These are phyloP conservation scores for Heliothis peltigera DNA, from an alignment of 2,888 invertebrate species.

Conservation along the genomic window DNA sequence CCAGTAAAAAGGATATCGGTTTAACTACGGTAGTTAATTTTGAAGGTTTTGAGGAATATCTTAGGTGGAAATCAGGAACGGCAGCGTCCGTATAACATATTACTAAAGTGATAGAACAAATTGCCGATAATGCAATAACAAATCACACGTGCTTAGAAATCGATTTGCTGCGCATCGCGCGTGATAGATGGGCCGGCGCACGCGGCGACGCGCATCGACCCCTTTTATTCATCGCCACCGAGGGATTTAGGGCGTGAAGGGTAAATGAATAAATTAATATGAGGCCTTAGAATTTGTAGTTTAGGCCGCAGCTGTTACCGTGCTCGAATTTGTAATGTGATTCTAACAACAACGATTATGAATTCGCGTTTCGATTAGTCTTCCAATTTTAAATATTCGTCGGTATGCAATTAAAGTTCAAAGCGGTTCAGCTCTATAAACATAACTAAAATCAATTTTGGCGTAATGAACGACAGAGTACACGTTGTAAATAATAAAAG, in stretches of 20 bases:
- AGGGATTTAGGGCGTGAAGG: conserved; percentile 87
- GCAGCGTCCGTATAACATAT: conserved; percentile 40
- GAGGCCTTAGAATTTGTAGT: conserved; percentile 74
- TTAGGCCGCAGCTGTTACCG: conserved; percentile 81
- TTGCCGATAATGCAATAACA: conserved; percentile 70
- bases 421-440: conserved; percentile 30
- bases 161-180: conserved; percentile 82
- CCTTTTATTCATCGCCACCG: conserved; percentile 71
- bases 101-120: conserved; percentile 62
- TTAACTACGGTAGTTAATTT: conserved; percentile 56
- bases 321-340: conserved; percentile 71
- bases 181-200: conserved; percentile 82
- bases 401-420: not conserved
- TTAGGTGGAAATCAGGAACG: conserved; percentile 42
- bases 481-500: conserved; percentile 84
- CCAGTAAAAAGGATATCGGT: conserved; percentile 60
- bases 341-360: conserved; percentile 44
- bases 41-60: conserved; percentile 52
- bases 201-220: conserved; percentile 73
- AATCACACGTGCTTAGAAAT: conserved; percentile 79
- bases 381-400: conserved; percentile 34
- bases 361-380: conserved; percentile 36
- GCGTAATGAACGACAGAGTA: conserved; percentile 71
- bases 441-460: conserved; percentile 73
- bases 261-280: conserved; percentile 87